Percentiles rank a stretch among this genome's conserved stretches.
Conservation (phyloP, 2,113 vertebrate genomes). For the Eclectus roratus region DNA sequence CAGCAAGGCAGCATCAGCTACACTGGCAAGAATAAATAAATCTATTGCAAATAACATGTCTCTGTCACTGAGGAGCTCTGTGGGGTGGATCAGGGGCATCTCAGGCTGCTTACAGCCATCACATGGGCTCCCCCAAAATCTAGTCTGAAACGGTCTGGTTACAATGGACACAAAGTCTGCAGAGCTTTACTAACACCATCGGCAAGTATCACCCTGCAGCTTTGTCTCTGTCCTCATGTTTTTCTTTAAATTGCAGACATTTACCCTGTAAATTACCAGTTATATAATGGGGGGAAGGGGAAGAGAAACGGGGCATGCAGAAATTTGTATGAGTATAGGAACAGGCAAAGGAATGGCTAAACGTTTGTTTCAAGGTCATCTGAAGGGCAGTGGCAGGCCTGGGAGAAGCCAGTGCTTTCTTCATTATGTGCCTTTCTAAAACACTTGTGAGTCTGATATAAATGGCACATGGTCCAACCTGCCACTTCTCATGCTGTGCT, state of each 20-base stretch:
- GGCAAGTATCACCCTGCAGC: neutral
- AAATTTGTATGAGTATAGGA: neutral
- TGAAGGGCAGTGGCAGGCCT: neutral
- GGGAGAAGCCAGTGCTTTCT: neutral
- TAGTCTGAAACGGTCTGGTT: neutral
- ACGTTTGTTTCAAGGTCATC: neutral
- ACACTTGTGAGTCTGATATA: neutral
- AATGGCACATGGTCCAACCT: fast-evolving
- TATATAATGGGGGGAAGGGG: neutral
- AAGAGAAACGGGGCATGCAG: neutral
- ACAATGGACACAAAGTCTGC: neutral
- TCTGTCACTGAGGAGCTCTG: neutral
- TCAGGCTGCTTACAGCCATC: neutral
- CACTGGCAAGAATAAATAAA: neutral
- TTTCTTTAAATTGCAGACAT: neutral
- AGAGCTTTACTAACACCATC: neutral
- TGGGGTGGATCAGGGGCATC: neutral
- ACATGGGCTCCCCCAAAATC: neutral
- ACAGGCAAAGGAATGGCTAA: fast-evolving
- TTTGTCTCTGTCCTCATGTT: neutral
- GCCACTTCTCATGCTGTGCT: neutral
- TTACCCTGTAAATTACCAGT: neutral
- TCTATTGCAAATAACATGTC: neutral
- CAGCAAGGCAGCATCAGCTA: neutral
- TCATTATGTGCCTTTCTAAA: neutral